Conservation (phyloP, 1,140 invertebrate species). For the Tribolium madens region DNA sequence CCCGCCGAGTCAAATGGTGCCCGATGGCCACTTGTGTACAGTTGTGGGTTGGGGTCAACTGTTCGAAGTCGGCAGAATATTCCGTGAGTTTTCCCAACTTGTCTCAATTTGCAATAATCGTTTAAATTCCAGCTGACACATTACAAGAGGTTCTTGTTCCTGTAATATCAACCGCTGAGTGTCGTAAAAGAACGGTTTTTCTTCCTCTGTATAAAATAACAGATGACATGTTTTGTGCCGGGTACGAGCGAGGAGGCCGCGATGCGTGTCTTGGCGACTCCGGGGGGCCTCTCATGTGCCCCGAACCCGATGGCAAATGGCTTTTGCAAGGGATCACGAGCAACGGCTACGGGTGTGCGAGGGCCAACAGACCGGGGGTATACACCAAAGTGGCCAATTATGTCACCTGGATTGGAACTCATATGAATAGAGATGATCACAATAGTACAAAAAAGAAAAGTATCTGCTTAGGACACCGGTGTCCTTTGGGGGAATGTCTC, state of each 20-base stretch:
- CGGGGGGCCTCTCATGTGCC: constrained; percentile 73
- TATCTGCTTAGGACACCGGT: constrained; percentile 76
- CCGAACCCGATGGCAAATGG: constrained; percentile 60
- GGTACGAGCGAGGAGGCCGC: constrained; percentile 64
- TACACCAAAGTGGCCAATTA: constrained; percentile 89
- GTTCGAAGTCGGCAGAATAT: constrained; percentile 82
- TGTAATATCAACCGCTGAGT: constrained; percentile 84
- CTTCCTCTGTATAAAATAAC: constrained; percentile 71
- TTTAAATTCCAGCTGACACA: constrained; percentile 77
- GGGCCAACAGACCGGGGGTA: constrained; percentile 85
- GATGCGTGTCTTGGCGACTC: constrained; percentile 78
- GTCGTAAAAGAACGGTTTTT: constrained; percentile 82
- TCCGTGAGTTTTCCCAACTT: constrained; percentile 74
- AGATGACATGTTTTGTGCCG: constrained; percentile 65
- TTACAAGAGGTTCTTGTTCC: constrained; percentile 89
- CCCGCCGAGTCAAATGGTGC: constrained; percentile 67
- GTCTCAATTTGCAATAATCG: neutral
- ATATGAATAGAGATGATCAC: constrained; percentile 48
- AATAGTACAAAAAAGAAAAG: constrained; percentile 60
- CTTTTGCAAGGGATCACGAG: constrained; percentile 73
- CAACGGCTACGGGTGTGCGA: constrained; percentile 89
- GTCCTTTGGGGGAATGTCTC: constrained; percentile 81
- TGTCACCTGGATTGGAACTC: constrained; percentile 78
- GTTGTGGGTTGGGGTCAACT: constrained; percentile 88
- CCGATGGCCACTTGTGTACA: constrained; percentile 77